Conservation (phyloP, 2,888 invertebrate genomes). For the Nomada fucata region DNA sequence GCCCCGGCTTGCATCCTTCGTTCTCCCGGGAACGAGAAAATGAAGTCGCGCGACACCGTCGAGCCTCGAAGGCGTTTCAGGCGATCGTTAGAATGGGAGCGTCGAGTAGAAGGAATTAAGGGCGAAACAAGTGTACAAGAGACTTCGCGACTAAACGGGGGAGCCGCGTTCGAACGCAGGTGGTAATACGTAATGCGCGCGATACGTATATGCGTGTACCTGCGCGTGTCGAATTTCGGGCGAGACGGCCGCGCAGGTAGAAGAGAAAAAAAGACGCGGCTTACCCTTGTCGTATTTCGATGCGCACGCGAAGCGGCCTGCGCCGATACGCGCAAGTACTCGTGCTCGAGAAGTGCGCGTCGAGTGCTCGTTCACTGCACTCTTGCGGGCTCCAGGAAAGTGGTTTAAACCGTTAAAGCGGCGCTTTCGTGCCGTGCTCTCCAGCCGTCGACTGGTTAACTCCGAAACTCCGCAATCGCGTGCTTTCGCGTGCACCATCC, state of each 20-base stretch:
- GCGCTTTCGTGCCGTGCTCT: constrained; percentile 47
- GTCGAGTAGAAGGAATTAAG: neutral
- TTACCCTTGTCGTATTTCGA: constrained; percentile 18
- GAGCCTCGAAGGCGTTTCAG: no score
- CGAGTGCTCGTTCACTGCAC: constrained; percentile 41
- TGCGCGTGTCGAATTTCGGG: neutral
- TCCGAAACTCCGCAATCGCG: constrained; percentile 25
- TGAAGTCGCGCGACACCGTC: no score
- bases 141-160: neutral
- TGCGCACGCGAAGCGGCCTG: constrained; percentile 16
- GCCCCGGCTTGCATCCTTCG: neutral
- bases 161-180: neutral
- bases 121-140: neutral
- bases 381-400: constrained; percentile 33
- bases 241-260: neutral
- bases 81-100: neutral
- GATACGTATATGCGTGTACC: no score
- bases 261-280: neutral
- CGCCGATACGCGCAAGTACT: constrained; percentile 25
- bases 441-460: neutral
- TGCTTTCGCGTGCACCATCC: constrained; percentile 13
- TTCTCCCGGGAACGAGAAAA: no score
- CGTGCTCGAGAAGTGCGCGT: constrained; percentile 27
- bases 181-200: neutral
- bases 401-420: constrained; percentile 53